A percentile compares a stretch with the other conserved stretches of the same genome.
phyloP scores from a whole-genome alignment of 2,113 vertebrate species.

The Polypterus bichir region DNA sequence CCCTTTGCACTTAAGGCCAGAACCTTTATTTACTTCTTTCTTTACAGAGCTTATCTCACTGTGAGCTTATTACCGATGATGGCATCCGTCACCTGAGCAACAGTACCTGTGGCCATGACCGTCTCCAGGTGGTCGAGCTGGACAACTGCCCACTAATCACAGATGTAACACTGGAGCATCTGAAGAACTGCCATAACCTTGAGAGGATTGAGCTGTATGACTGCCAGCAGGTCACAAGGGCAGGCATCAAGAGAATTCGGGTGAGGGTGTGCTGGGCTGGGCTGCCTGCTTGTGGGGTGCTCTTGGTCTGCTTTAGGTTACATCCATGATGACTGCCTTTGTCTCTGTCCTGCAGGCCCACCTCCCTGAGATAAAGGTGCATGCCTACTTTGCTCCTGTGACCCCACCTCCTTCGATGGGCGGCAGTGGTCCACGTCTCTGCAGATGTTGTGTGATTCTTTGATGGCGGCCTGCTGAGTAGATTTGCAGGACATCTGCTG shows the following conservation, averaged over 20 bases:
- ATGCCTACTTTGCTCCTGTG: conserved; percentile 83
- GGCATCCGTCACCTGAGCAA: conserved; percentile 80
- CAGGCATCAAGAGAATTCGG: conserved; percentile 82
- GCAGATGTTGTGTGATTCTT: conserved; percentile 80
- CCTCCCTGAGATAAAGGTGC: conserved; percentile 81
- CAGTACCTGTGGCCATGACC: conserved; percentile 72
- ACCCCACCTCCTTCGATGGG: conserved; percentile 79
- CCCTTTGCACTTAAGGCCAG: not conserved
- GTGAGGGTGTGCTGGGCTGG: conserved; percentile 34
- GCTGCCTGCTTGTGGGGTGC: too few relatives aligned
- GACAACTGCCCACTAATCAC: conserved; percentile 88
- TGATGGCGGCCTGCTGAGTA: conserved; percentile 54
- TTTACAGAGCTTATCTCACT: conserved; percentile 75
- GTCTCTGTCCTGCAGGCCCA: conserved; percentile 52
- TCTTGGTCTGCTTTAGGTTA: too few relatives aligned
- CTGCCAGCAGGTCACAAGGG: conserved; percentile 80
- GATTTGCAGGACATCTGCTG: conserved; percentile 49
- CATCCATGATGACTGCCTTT: not conserved
- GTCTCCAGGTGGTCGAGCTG: conserved; percentile 71
- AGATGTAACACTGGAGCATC: conserved; percentile 70
- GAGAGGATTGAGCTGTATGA: conserved; percentile 83
- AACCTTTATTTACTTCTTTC: not conserved
- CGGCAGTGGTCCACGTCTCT: conserved; percentile 70
- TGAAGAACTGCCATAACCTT: conserved; percentile 76
- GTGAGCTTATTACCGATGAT: conserved; percentile 81